These are phyloP conservation scores for Bombyx huttoni DNA, from an alignment of 2,888 invertebrate species.

Conservation along the genomic window DNA sequence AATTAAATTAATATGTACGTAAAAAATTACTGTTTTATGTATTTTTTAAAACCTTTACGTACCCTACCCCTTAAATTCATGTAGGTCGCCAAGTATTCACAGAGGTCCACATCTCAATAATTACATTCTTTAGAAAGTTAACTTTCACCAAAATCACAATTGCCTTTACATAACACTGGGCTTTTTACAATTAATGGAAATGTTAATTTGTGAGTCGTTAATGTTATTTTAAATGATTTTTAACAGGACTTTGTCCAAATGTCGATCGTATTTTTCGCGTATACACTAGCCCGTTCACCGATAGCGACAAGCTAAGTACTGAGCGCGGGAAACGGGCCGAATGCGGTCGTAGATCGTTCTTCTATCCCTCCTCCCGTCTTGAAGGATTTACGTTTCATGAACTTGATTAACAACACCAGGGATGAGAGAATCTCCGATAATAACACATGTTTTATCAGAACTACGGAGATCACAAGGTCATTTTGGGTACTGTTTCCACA, in stretches of 20 bases:
- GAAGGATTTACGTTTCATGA: constrained; percentile 1
- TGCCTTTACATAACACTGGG: constrained; percentile 5
- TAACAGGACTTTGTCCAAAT: neutral
- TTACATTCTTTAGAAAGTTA: constrained; percentile 38
- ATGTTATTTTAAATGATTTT: neutral
- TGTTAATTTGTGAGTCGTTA: neutral
- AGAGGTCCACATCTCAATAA: constrained; percentile 56
- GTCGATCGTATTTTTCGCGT: constrained; percentile 3
- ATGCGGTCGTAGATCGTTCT: constrained; percentile 9
- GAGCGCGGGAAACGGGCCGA: constrained; percentile 13
- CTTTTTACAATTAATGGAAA: neutral
- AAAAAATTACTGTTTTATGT: no score
- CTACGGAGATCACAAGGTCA: no score
- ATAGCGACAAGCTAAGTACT: constrained; percentile 5
- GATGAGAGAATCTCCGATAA: constrained; percentile 1
- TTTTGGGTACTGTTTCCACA: no score
- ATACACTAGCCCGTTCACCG: constrained; percentile 11
- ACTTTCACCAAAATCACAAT: constrained; percentile 52
- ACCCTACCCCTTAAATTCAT: constrained; percentile 58
- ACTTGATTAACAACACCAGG: constrained; percentile 4
- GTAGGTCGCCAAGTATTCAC: constrained; percentile 46
- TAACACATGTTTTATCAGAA: neutral
- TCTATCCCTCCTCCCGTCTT: constrained; percentile 22
- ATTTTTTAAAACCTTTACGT: constrained; percentile 7
- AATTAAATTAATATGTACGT: no score